Evolutionary conservation across 2,113 vertebrate genomes (phyloP), one percentile per base, ranked within the genome.

Genomic region (Ginglymostoma cirratum): DNA sequence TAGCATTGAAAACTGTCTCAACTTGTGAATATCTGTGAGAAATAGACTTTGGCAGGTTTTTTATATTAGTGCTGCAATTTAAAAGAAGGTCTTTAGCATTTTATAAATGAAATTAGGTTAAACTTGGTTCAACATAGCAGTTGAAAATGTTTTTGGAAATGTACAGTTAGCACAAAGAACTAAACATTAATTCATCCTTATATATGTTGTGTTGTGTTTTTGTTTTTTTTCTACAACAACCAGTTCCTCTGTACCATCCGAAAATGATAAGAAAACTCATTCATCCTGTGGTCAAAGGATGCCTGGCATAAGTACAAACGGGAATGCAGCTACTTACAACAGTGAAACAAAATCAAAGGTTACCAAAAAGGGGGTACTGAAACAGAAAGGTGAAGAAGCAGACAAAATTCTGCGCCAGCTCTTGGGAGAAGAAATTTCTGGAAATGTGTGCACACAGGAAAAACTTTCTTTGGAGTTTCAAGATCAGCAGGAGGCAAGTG

Each of bases 391-490:
- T 0, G 98, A 98, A 78, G 98, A 98, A 92, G 98, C 98, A 0
- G 99, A 99, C 96, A 97, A 98, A 1, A 98, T 98, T 96, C 97
- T 98, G 19, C 97, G 98, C 12, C 99, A 99, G 96, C 97, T 99
- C 95, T 96, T 99, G 97, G 98, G 98, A 66, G 99, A 99, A 96
- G 99, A 99, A 96, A 97, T 98, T 69, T 97, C 98, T 5, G 99
- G 98, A 96, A 97, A 98, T 5, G 97, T 98, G 67, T 98, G 98
- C 80, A 96, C 97, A 96, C 98, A 98, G 96, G 98, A 99, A 96
- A 98, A 98, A 96, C 97, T 98, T 66, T 98, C 98, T 4, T 97
- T 98, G 96, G 98, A 98, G 97, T 98, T 98, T 97, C 98, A 98
- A 96, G 98, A 98, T 96, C 97, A 96, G 97, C 97, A 97, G 86